A percentile compares a stretch with the other conserved stretches of the same genome.
Conservation (phyloP, 2,797 vertebrate species). For the Thaleichthys pacificus region DNA sequence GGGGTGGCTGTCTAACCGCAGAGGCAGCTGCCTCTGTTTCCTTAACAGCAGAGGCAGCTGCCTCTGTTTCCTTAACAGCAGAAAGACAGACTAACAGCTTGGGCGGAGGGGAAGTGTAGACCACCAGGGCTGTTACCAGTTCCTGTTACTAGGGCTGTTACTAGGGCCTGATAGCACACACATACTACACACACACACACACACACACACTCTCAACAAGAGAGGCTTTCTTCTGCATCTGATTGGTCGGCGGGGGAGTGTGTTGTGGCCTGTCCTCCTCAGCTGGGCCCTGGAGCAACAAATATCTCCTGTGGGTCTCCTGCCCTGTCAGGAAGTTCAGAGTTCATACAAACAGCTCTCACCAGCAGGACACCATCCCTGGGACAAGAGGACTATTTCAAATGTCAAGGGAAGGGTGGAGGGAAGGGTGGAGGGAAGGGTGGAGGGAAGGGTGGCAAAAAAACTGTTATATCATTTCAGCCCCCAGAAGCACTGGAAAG, state of each 20-base stretch:
- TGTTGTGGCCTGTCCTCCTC: too few species aligned
- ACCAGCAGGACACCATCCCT: conserved; percentile 2
- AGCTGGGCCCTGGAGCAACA: too few species aligned
- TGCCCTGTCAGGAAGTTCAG: too few species aligned
- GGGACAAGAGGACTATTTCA: conserved; percentile 17
- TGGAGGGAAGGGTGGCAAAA: neutral
- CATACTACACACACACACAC: too few species aligned
- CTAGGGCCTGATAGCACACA: too few species aligned
- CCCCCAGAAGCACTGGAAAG: conserved; percentile 11
- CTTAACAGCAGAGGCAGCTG: conserved; percentile 54
- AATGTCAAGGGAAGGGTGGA: conserved; percentile 13
- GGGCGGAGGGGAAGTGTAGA: conserved; percentile 48
- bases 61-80: conserved; percentile 60
- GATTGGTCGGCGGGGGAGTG: too few species aligned
- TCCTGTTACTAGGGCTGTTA: conserved; percentile 42
- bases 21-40: conserved; percentile 57
- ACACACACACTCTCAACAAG: too few species aligned
- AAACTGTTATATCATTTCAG: neutral
- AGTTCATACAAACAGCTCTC: too few species aligned
- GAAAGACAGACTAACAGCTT: conserved; percentile 37
- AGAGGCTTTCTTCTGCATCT: too few species aligned
- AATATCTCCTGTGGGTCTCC: too few species aligned
- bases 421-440: neutral
- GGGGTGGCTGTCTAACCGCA: conserved; percentile 17
- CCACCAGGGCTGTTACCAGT: conserved; percentile 29